Percentiles rank a stretch among this genome's conserved stretches.
phyloP scores from a whole-genome alignment of 2,888 invertebrate genomes.

The Andrena marginata region DNA sequence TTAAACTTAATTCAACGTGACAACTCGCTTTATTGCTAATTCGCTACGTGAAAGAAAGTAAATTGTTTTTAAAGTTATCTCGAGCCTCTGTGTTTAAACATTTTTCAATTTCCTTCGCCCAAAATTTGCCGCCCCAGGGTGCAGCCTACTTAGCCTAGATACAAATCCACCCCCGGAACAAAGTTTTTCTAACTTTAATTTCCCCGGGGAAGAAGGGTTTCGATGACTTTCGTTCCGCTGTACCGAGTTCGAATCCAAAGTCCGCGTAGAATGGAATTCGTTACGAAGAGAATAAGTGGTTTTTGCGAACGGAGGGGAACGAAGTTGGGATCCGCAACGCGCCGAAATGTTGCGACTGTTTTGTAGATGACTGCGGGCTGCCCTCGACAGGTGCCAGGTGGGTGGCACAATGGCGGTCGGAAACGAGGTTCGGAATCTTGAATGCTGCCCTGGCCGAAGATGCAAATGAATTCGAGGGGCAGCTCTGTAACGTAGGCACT shows the following conservation, averaged over 20 bases:
- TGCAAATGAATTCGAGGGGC: conserved; percentile 54
- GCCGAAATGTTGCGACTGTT: conserved; percentile 25
- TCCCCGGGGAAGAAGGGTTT: neutral
- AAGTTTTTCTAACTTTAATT: too few relatives aligned
- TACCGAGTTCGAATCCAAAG: neutral
- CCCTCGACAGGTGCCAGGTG: conserved; percentile 21
- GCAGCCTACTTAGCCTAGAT: too few relatives aligned
- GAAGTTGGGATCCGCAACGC: conserved; percentile 16
- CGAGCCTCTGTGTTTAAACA: too few relatives aligned
- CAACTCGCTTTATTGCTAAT: too few relatives aligned
- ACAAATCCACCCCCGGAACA: too few relatives aligned
- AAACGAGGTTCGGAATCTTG: conserved; percentile 47
- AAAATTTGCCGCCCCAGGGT: too few relatives aligned
- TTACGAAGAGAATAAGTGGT: neutral
- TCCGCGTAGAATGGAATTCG: conserved; percentile 6
- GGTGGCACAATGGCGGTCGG: conserved; percentile 33
- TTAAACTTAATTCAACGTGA: too few relatives aligned
- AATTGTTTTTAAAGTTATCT: too few relatives aligned
- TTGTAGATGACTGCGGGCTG: conserved; percentile 22
- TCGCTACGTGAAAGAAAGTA: too few relatives aligned
- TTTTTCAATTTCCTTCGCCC: too few relatives aligned
- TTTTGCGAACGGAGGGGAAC: neutral
- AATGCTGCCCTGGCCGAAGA: conserved; percentile 34
- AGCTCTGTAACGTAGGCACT: conserved; percentile 30
- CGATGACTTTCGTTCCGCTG: neutral